Evolutionary conservation across 2,113 vertebrate genomes (phyloP).

Genomic region (Gymnobelideus leadbeateri): DNA sequence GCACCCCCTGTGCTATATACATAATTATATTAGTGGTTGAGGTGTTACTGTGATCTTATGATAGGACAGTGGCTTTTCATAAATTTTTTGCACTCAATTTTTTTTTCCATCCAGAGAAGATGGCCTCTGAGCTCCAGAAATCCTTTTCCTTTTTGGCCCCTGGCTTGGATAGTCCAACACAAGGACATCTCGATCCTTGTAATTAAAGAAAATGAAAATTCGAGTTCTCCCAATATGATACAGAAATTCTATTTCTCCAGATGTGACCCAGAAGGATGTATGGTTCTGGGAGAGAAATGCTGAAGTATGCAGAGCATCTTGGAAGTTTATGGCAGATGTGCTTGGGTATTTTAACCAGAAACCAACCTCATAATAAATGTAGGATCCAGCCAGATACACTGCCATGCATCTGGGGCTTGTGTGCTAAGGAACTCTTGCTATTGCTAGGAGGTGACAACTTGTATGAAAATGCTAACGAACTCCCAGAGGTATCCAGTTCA

Average conservation of each 20-base stretch:
- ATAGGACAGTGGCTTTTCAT: background rate
- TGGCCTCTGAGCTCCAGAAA: background rate
- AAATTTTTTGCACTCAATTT: background rate
- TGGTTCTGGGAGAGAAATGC: background rate
- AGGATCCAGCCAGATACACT: accelerated
- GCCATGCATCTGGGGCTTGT: background rate
- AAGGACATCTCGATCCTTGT: background rate
- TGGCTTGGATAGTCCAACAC: background rate
- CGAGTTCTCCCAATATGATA: background rate
- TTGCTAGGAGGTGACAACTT: background rate
- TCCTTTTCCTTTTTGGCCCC: background rate
- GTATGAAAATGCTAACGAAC: background rate
- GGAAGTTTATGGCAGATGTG: background rate
- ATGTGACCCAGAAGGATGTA: background rate
- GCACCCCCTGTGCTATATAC: background rate
- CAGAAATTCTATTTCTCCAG: background rate
- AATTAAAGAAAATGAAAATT: conserved; percentile 15
- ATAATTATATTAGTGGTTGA: background rate
- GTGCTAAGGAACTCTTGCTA: background rate
- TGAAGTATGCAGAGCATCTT: background rate
- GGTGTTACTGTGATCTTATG: background rate
- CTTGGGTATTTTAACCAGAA: background rate
- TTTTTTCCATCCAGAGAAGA: background rate
- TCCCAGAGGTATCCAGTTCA: background rate
- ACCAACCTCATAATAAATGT: background rate